phyloP scores from a whole-genome alignment of 1,140 invertebrate genomes.

The Hycleus phaleratus region DNA sequence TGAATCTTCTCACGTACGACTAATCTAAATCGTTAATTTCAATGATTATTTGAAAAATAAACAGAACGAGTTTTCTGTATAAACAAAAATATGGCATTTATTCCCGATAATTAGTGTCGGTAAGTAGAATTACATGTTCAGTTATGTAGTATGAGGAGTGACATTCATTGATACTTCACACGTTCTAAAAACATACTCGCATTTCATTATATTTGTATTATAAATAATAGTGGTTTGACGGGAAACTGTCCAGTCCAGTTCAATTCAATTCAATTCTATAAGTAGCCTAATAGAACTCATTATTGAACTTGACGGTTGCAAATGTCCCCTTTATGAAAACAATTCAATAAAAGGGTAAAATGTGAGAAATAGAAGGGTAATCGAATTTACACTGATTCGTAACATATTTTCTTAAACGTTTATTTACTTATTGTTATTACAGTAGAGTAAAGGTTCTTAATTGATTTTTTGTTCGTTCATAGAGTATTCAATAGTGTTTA shows the following conservation, averaged over 20 bases:
- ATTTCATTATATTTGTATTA: background rate
- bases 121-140: too few species aligned
- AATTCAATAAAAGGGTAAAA: constrained; percentile 18
- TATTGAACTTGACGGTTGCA: constrained; percentile 29
- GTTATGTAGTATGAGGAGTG: too few species aligned
- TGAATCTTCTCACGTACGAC: too few species aligned
- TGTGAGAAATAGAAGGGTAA: background rate
- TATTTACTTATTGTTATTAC: background rate
- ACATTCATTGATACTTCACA: constrained; percentile 11
- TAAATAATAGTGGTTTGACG: constrained; percentile 13
- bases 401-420: background rate
- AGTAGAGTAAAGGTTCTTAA: constrained; percentile 18
- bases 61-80: too few species aligned
- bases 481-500: constrained; percentile 20
- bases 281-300: constrained; percentile 30
- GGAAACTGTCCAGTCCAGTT: constrained; percentile 26
- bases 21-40: too few species aligned
- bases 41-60: too few species aligned
- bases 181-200: constrained; percentile 11
- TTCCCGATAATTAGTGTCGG: too few species aligned
- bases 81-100: too few species aligned
- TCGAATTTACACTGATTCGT: background rate
- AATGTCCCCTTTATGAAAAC: constrained; percentile 29
- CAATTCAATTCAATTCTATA: background rate
- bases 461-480: constrained; percentile 22